phyloP scores from a whole-genome alignment of 2,797 vertebrate species.

The Macroramphosus scolopax region DNA sequence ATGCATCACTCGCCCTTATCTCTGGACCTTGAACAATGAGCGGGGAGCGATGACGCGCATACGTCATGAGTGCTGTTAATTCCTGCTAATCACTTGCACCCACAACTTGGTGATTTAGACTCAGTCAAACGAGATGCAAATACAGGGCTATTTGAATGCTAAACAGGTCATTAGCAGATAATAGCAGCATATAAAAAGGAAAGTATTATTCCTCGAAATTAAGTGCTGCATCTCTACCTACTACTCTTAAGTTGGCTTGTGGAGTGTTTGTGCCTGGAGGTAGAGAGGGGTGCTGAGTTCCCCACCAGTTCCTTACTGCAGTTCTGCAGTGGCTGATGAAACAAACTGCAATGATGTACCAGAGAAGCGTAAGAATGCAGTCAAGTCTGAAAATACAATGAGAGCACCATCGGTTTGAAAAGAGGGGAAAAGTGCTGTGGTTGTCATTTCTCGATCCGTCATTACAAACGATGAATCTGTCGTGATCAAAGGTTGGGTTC shows the following conservation, averaged over 20 bases:
- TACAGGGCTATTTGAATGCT: conserved; percentile 64
- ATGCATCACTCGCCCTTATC: conserved; percentile 44
- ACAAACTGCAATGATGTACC: conserved; percentile 70
- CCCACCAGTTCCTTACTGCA: conserved; percentile 69
- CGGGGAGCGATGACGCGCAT: conserved; percentile 26
- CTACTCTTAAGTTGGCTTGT: conserved; percentile 72
- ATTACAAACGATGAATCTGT: conserved; percentile 46
- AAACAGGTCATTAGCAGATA: conserved; percentile 74
- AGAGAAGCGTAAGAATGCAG: conserved; percentile 68
- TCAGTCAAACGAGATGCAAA: conserved; percentile 57
- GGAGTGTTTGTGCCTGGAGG: conserved; percentile 75
- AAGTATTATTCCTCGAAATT: conserved; percentile 74
- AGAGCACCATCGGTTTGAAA: conserved; percentile 54
- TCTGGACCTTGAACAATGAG: conserved; percentile 63
- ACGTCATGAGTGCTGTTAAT: conserved; percentile 25
- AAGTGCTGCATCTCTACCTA: conserved; percentile 62
- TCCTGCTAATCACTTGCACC: conserved; percentile 19
- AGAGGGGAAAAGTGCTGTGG: conserved; percentile 60
- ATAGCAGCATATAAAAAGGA: conserved; percentile 56
- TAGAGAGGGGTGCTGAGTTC: conserved; percentile 63
- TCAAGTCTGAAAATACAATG: conserved; percentile 69
- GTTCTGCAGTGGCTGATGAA: conserved; percentile 76
- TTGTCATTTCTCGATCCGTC: conserved; percentile 71
- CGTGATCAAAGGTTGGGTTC: conserved; percentile 54
- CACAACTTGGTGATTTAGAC: conserved; percentile 18